Base-by-base conservation (phyloP, 2,888 invertebrate species). In the Lutraria lutraria region DNA sequence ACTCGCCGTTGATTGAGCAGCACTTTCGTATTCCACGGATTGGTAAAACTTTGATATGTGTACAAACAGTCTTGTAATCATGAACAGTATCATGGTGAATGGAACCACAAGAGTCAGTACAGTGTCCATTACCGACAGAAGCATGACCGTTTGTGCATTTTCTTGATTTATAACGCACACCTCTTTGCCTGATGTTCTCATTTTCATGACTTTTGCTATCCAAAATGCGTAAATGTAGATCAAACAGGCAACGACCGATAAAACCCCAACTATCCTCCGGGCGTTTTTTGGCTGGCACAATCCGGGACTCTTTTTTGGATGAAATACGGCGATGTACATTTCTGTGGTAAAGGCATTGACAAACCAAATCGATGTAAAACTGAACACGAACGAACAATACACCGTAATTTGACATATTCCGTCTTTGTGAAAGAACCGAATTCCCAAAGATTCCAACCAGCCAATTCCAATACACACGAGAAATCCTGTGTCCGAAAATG, bases 41-140 rank as follows among this genome's bases (percentile, higher is more conserved):
- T 86, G 88, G 88, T 94, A 95, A 80, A 95, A 94, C 31, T 89
- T 89, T 31, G 92, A 98, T 29, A 98, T 98, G 2, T 98, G 98
- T 34, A 97, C 96, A 89, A 97, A 97, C 81, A 98, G 98, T 95
- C 98, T 97, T 0, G 97, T 96, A 95, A 98, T 98, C 90, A 98
- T 97, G 8, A 98, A 96, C 3, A 98, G 97, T 90, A 98, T 98
- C 80, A 98, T 97, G 2, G 97, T 97, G 93, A 98, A 97, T 1
- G 98, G 98, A 63, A 98, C 95, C 12, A 98, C 97, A 95, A 98
- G 98, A 0, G 98, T 98, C 4, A 98, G 94, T 72, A 98, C 96
- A 0, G 98, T 98, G 96, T 98, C 98, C 87, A 98, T 96, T 85
- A 93, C 88, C 0, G 94, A 93, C 19, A 94, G 29, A 8, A 93